Percentiles rank a stretch among this genome's conserved stretches.
Evolutionary conservation across 2,888 invertebrate genomes (phyloP).

Genomic region (Drosophila picticornis): DNA sequence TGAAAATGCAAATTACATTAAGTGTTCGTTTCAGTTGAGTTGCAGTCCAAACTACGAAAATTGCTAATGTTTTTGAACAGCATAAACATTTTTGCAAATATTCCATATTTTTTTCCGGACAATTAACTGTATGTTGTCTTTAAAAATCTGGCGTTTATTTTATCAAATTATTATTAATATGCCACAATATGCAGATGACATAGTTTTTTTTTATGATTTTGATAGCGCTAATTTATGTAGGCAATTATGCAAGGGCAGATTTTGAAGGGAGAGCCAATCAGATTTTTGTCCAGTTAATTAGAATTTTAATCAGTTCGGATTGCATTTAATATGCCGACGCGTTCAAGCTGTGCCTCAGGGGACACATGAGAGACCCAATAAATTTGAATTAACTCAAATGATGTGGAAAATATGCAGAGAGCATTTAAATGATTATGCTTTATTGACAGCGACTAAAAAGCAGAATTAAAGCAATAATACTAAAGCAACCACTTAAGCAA

Average conservation of each 20-base stretch:
- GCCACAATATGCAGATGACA: constrained; percentile 30
- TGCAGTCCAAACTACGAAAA: constrained; percentile 20
- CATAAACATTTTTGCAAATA: constrained; percentile 9
- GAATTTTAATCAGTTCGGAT: constrained; percentile 70
- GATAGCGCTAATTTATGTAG: constrained; percentile 41
- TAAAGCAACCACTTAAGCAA: constrained; percentile 12
- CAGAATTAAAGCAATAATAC: background rate
- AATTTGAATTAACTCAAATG: constrained; percentile 32
- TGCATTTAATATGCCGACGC: constrained; percentile 40
- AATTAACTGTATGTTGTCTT: constrained; percentile 1
- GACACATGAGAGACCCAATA: constrained; percentile 26
- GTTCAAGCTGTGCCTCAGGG: constrained; percentile 22
- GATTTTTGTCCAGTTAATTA: constrained; percentile 50
- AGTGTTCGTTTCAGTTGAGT: constrained; percentile 48
- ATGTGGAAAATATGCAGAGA: constrained; percentile 37
- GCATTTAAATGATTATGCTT: constrained; percentile 35
- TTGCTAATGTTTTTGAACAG: constrained; percentile 21
- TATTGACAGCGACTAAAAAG: constrained; percentile 3
- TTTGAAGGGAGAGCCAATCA: constrained; percentile 31
- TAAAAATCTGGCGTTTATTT: constrained; percentile 20
- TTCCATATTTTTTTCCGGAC: constrained; percentile 20
- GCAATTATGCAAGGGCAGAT: constrained; percentile 31
- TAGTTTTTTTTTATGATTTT: constrained; percentile 13
- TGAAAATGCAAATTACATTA: constrained; percentile 73
- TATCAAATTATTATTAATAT: constrained; percentile 24